phyloP scores from a whole-genome alignment of 2,113 vertebrate genomes.

The Oncorhynchus keta region DNA sequence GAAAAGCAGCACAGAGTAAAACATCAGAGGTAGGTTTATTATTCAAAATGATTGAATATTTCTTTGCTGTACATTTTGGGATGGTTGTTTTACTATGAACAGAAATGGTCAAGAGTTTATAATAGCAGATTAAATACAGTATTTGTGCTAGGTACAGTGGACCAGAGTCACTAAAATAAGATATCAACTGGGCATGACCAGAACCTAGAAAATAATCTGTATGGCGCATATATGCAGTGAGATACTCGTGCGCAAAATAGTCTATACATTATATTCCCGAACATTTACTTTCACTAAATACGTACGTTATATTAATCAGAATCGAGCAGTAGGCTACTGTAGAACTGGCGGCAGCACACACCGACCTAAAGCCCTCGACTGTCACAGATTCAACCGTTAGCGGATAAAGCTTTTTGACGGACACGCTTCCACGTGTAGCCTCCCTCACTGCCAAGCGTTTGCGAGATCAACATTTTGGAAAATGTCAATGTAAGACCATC shows the following conservation, averaged over 20 bases:
- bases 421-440: conserved; percentile 25
- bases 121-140: not conserved
- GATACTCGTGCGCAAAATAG: not conserved
- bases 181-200: not conserved
- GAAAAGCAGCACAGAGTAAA: not conserved
- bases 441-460: conserved; percentile 17
- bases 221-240: not conserved
- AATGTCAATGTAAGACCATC: not conserved
- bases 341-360: conserved; percentile 18
- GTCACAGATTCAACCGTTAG: conserved; percentile 29
- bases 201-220: not conserved
- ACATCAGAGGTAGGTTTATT: not conserved
- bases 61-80: not conserved
- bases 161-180: not conserved
- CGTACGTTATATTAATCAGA: not conserved
- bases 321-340: not conserved
- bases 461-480: conserved; percentile 9
- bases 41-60: not conserved
- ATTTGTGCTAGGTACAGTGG: not conserved
- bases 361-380: conserved; percentile 22
- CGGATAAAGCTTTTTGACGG: conserved; percentile 30
- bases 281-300: not conserved
- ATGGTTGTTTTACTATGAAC: not conserved
- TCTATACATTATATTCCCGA: not conserved
- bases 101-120: not conserved